phyloP scores from a whole-genome alignment of 2,797 vertebrate species.

The Perdix hodgsoniae region DNA sequence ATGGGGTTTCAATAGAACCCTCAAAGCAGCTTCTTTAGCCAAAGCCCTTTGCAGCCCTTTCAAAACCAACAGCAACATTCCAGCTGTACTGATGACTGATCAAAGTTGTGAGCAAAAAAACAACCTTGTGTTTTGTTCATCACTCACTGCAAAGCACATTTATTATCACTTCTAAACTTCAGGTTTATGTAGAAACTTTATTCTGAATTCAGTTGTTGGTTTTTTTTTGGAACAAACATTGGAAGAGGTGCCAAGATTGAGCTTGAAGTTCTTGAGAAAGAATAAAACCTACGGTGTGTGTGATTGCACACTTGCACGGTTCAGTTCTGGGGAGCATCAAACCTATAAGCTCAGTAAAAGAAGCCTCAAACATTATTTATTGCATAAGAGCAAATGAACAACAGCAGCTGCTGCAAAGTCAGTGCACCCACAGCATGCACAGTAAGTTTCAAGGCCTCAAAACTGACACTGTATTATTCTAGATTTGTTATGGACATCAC shows the following conservation, averaged over 20 bases:
- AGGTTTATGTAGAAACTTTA: neutral
- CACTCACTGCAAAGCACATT: neutral
- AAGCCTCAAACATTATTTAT: neutral
- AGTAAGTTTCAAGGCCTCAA: neutral
- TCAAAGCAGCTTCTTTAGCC: constrained; percentile 1
- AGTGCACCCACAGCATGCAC: neutral
- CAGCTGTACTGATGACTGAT: neutral
- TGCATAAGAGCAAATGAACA: neutral
- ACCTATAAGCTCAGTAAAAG: neutral
- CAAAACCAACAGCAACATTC: constrained; percentile 6
- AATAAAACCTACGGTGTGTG: neutral
- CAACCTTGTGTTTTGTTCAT: neutral
- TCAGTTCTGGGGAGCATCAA: fast-evolving
- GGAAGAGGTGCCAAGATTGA: neutral
- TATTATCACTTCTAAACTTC: neutral
- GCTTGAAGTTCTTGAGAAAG: neutral
- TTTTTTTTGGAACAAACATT: neutral
- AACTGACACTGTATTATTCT: neutral
- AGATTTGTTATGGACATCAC: neutral
- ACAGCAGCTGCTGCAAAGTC: neutral
- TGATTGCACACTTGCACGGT: neutral
- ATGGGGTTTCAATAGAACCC: constrained; percentile 13
- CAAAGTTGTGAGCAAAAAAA: constrained; percentile 36
- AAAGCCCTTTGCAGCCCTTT: neutral
- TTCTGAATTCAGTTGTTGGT: neutral